Conservation (phyloP, 2,113 vertebrate genomes). For the Hyaena hyaena region DNA sequence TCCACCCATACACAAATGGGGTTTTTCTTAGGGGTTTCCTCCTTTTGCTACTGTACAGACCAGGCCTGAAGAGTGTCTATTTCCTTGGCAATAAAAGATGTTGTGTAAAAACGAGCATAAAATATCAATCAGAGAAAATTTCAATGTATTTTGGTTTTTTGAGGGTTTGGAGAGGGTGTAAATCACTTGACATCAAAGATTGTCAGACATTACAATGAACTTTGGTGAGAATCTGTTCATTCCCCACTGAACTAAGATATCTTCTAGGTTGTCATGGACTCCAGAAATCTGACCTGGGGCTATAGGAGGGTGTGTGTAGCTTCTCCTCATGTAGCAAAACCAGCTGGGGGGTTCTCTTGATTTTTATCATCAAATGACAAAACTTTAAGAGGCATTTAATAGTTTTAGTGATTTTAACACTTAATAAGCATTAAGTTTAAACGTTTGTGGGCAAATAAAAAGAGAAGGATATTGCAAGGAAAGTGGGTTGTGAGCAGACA, state of each 20-base stretch:
- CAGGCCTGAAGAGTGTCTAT: neutral
- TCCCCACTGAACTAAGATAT: neutral
- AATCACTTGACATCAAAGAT: neutral
- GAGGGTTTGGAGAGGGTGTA: neutral
- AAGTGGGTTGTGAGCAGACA: neutral
- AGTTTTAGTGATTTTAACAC: neutral
- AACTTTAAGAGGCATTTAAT: neutral
- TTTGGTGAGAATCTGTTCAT: neutral
- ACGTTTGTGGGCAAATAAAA: neutral
- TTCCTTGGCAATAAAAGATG: neutral
- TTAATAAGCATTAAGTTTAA: neutral
- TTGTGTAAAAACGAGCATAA: neutral
- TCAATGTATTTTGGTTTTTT: neutral
- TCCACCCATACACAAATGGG: neutral
- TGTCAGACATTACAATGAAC: neutral
- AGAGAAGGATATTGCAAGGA: neutral
- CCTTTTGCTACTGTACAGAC: neutral
- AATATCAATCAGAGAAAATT: neutral
- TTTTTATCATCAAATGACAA: neutral
- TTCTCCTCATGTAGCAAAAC: neutral
- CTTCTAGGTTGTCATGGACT: neutral
- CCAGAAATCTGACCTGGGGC: neutral
- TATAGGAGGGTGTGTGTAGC: neutral
- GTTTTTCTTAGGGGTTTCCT: neutral
- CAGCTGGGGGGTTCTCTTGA: neutral